Conservation (phyloP, 2,113 vertebrate species). For the Cottus gobio region DNA sequence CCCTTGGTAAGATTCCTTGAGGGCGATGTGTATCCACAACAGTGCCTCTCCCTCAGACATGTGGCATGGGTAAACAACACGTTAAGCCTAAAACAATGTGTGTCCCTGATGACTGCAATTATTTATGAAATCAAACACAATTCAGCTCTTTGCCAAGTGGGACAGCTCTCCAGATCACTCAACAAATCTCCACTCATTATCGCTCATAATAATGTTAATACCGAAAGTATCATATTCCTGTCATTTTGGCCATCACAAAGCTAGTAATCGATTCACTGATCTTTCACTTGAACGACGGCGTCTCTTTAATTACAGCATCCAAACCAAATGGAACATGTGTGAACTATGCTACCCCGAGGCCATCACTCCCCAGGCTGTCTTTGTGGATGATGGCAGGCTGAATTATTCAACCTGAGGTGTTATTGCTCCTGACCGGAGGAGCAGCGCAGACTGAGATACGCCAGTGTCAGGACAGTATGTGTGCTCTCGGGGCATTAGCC, state of each 20-base stretch:
- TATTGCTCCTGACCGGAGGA: conserved; percentile 63
- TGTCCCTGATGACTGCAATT: conserved; percentile 84
- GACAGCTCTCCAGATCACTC: conserved; percentile 78
- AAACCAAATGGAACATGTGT: conserved; percentile 63
- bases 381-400: conserved; percentile 59
- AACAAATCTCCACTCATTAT: conserved; percentile 51
- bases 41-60: conserved; percentile 81
- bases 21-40: conserved; percentile 81
- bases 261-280: neutral
- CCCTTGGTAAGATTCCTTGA: conserved; percentile 80
- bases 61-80: conserved; percentile 85
- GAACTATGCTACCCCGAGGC: conserved; percentile 48
- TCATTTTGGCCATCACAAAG: neutral
- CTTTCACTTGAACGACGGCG: neutral
- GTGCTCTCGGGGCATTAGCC: conserved; percentile 71
- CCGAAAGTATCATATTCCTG: neutral
- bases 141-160: conserved; percentile 79
- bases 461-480: conserved; percentile 74
- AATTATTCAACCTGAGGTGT: conserved; percentile 80
- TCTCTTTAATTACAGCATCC: conserved; percentile 6
- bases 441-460: conserved; percentile 65
- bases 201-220: conserved; percentile 11
- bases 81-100: conserved; percentile 85
- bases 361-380: conserved; percentile 54
- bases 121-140: conserved; percentile 88